phyloP scores from a whole-genome alignment of 2,797 vertebrate species.

The Psittacula echo region DNA sequence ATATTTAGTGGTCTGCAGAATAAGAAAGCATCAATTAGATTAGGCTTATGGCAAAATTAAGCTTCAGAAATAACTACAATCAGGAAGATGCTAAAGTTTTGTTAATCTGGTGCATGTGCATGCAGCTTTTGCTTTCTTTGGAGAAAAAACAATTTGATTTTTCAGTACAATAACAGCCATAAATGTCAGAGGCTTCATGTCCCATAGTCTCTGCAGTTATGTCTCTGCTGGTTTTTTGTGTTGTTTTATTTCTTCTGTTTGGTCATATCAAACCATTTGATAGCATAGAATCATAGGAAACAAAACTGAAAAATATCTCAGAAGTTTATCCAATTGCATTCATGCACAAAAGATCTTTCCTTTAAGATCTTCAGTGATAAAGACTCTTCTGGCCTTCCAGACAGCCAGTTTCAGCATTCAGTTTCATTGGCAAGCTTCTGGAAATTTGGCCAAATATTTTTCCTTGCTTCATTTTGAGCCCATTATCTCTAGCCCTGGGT shows the following conservation, averaged over 20 bases:
- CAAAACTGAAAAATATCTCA: background rate
- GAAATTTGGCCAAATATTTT: background rate
- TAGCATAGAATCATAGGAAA: background rate
- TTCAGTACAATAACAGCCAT: background rate
- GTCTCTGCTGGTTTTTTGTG: background rate
- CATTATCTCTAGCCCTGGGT: background rate
- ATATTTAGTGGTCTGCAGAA: background rate
- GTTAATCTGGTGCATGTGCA: background rate
- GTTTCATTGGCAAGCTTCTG: background rate
- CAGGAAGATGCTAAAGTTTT: background rate
- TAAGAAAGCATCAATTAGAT: background rate
- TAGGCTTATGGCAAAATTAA: background rate
- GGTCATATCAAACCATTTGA: background rate
- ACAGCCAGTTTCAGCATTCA: background rate
- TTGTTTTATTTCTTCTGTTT: background rate
- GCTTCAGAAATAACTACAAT: background rate
- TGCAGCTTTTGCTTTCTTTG: background rate
- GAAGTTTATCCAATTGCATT: background rate
- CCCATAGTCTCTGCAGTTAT: background rate
- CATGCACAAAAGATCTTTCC: background rate
- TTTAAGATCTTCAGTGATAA: background rate
- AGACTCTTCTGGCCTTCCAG: background rate
- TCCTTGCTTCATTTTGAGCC: background rate
- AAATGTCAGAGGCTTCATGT: background rate
- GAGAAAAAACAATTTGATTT: background rate